Evolutionary conservation across 1,140 invertebrate species (phyloP).

Genomic region (Stenopsyche tienmushanensis): DNA sequence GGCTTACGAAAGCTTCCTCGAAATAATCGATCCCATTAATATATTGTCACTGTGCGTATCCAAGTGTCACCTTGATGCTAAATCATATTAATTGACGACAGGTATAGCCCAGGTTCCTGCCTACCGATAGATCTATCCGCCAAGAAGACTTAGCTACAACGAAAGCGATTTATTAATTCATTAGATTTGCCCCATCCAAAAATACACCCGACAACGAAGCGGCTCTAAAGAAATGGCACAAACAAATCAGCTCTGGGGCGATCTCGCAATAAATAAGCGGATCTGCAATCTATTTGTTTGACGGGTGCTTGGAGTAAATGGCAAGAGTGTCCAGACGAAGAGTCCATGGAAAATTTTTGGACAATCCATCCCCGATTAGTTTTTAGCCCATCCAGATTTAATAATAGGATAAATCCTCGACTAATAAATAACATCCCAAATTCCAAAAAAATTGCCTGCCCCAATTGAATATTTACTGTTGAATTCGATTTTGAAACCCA

Average conservation of each 20-base stretch:
- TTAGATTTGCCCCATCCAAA: not conserved
- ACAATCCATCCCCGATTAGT: too few relatives aligned
- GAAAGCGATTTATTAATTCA: slow-evolving; percentile 14
- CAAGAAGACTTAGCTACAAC: slow-evolving; percentile 2
- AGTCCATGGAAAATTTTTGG: too few relatives aligned
- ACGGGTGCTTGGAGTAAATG: too few relatives aligned
- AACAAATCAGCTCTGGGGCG: too few relatives aligned
- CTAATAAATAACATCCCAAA: too few relatives aligned
- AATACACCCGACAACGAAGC: not conserved
- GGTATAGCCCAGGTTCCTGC: slow-evolving; percentile 9
- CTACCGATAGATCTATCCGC: slow-evolving; percentile 1
- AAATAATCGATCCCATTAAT: slow-evolving; percentile 32
- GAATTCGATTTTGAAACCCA: too few relatives aligned
- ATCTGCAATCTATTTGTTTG: too few relatives aligned
- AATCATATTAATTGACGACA: slow-evolving; percentile 30
- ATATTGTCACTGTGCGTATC: slow-evolving; percentile 17
- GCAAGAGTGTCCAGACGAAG: too few relatives aligned
- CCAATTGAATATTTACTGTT: too few relatives aligned
- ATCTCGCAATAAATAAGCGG: not conserved
- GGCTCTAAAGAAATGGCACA: not conserved
- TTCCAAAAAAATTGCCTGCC: too few relatives aligned
- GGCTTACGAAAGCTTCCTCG: slow-evolving; percentile 21
- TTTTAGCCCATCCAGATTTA: too few relatives aligned
- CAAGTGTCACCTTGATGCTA: slow-evolving; percentile 14
- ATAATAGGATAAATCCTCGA: too few relatives aligned